These are phyloP conservation scores for Drosophila anomelani DNA, from an alignment of 2,888 invertebrate genomes.

Conservation along the genomic window DNA sequence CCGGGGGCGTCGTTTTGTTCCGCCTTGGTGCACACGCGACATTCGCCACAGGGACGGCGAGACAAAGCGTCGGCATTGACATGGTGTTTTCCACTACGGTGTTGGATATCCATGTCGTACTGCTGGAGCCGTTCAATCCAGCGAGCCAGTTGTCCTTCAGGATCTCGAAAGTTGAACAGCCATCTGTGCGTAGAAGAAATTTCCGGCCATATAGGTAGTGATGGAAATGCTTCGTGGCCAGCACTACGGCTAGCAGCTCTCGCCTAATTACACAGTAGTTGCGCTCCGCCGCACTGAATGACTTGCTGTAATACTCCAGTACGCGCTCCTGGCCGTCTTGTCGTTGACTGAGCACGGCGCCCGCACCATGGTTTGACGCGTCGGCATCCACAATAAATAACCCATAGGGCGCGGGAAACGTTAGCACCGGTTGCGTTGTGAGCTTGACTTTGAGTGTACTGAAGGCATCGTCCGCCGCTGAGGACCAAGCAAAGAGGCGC, in stretches of 20 bases:
- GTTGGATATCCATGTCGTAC: neutral
- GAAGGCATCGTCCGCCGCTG: no score
- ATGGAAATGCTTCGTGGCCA: no score
- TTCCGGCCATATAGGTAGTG: neutral
- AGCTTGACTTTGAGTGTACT: no score
- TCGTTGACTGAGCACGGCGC: slow-evolving; percentile 3
- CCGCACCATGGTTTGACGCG: neutral
- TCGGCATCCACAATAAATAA: no score
- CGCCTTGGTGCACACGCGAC: neutral
- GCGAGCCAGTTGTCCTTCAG: neutral
- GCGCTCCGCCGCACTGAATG: neutral
- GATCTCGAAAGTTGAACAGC: neutral
- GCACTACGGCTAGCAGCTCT: slow-evolving; percentile 2
- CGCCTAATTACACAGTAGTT: slow-evolving; percentile 13
- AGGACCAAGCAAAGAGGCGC: no score
- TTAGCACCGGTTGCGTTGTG: no score
- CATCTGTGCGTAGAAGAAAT: neutral
- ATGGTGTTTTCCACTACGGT: neutral
- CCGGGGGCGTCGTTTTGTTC: neutral
- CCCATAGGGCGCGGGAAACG: no score
- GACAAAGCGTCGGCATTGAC: neutral
- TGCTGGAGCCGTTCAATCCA: neutral
- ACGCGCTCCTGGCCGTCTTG: neutral
- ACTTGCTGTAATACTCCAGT: slow-evolving; percentile 5
- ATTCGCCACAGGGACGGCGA: neutral